Conservation (phyloP, 2,113 vertebrate species). For the Poeciliopsis turrubarensis region DNA sequence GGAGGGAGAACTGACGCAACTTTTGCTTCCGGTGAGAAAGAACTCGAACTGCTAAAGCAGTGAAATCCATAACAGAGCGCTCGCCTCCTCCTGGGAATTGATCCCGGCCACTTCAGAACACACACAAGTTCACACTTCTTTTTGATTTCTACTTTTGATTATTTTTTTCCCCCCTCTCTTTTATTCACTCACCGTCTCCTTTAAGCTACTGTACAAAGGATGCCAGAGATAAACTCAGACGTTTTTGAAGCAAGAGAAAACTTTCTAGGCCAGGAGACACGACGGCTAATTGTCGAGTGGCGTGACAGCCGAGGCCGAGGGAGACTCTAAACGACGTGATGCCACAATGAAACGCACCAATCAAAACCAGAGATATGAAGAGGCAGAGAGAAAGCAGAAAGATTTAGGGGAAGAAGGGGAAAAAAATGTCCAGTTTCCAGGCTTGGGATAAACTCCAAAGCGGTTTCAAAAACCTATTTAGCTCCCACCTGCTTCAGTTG, state of each 20-base stretch:
- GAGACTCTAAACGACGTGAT: conserved; percentile 29
- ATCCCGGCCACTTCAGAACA: conserved; percentile 63
- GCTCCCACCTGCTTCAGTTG: conserved; percentile 65
- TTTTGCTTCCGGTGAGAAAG: conserved; percentile 46
- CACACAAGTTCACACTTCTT: conserved; percentile 51
- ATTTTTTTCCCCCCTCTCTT: not conserved
- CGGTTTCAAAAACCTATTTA: conserved; percentile 71
- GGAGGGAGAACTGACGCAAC: conserved; percentile 52
- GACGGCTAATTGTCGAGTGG: conserved; percentile 61
- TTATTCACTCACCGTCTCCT: conserved; percentile 19
- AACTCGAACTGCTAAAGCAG: conserved; percentile 18
- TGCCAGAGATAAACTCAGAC: conserved; percentile 20
- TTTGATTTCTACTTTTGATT: not conserved
- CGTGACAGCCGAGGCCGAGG: conserved; percentile 41
- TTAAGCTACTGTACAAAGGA: conserved; percentile 9
- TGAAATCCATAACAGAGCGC: conserved; percentile 46
- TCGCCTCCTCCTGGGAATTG: conserved; percentile 58
- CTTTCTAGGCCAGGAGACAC: conserved; percentile 18
- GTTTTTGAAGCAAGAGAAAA: conserved; percentile 51
- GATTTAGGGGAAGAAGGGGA: conserved; percentile 35
- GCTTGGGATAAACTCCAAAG: conserved; percentile 65
- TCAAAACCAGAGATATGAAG: conserved; percentile 26
- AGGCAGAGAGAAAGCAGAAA: conserved; percentile 17
- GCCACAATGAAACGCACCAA: conserved; percentile 37
- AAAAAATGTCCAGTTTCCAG: conserved; percentile 60